These are phyloP conservation scores for Glandiceps talaboti DNA, from an alignment of 53 echinoderm and acorn worm species.

Conservation along the genomic window DNA sequence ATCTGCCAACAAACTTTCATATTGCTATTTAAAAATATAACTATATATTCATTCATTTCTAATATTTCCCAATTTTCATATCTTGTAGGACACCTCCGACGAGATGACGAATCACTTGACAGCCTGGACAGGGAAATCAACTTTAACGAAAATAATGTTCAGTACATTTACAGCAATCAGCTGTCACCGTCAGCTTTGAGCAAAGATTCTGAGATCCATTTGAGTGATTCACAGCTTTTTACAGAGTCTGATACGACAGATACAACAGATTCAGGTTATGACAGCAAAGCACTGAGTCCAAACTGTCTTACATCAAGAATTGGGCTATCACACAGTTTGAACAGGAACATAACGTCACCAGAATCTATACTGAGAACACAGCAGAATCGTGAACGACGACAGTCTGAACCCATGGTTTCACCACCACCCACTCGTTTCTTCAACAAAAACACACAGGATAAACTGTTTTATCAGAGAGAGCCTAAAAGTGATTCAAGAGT, in stretches of 20 bases:
- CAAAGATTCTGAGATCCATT: slow-evolving; percentile 79
- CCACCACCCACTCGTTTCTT: neutral
- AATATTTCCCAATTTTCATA: neutral
- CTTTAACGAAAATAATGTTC: slow-evolving; percentile 25
- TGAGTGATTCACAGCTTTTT: slow-evolving; percentile 89
- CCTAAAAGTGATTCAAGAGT: neutral
- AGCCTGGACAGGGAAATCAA: slow-evolving; percentile 80
- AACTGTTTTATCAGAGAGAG: neutral
- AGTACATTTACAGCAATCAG: slow-evolving; percentile 23
- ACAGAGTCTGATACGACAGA: slow-evolving; percentile 95
- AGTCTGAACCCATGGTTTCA: neutral
- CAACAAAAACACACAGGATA: neutral
- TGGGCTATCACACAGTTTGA: neutral
- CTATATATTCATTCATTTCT: neutral
- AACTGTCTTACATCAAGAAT: neutral
- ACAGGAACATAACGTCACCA: neutral
- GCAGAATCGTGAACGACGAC: neutral
- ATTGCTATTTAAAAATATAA: too few species aligned
- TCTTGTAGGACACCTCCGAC: neutral
- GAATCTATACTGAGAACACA: too few species aligned
- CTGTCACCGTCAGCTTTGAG: slow-evolving; percentile 79
- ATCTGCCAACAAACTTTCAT: too few species aligned
- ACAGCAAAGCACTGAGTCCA: slow-evolving; percentile 15
- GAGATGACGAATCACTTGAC: slow-evolving; percentile 43
- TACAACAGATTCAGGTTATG: slow-evolving; percentile 86